These are phyloP conservation scores for Melanotaenia trifasciata DNA, from an alignment of 2,797 vertebrate genomes.

Conservation along the genomic window DNA sequence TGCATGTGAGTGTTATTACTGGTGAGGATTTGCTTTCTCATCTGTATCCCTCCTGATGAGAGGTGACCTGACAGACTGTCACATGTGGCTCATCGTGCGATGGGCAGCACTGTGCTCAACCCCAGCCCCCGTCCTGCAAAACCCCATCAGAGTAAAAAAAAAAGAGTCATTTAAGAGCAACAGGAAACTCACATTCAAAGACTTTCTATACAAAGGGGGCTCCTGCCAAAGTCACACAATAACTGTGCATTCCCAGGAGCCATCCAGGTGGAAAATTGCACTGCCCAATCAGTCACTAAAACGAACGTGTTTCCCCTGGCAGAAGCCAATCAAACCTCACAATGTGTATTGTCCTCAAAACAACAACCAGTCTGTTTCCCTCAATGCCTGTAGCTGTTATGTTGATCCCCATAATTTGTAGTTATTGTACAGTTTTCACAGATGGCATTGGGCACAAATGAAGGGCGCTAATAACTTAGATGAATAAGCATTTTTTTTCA, in stretches of 20 bases:
- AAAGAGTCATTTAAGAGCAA: slow-evolving; percentile 52
- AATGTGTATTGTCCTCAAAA: slow-evolving; percentile 45
- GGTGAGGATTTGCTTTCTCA: slow-evolving; percentile 58
- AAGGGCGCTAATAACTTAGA: slow-evolving; percentile 49
- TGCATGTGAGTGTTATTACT: slow-evolving; percentile 21
- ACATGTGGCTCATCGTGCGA: slow-evolving; percentile 69
- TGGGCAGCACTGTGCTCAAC: slow-evolving; percentile 41
- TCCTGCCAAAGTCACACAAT: slow-evolving; percentile 58
- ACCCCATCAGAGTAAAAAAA: slow-evolving; percentile 43
- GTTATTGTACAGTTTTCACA: slow-evolving; percentile 68
- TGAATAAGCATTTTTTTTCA: slow-evolving; percentile 32
- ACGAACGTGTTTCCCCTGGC: slow-evolving; percentile 53
- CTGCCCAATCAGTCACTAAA: slow-evolving; percentile 76
- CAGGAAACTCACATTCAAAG: slow-evolving; percentile 48
- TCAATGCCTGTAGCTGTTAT: slow-evolving; percentile 65
- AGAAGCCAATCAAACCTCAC: slow-evolving; percentile 59
- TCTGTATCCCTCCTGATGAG: slow-evolving; percentile 68
- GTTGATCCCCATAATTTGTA: slow-evolving; percentile 68
- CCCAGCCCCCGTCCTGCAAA: slow-evolving; percentile 31
- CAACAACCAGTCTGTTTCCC: slow-evolving; percentile 70
- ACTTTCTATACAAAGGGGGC: slow-evolving; percentile 41
- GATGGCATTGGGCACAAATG: slow-evolving; percentile 44
- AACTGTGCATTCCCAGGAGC: slow-evolving; percentile 42
- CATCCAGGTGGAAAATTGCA: slow-evolving; percentile 80
- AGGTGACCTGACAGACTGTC: slow-evolving; percentile 80